These are phyloP conservation scores for Ashinkailepas kermadecensis DNA, from an alignment of 2,888 invertebrate genomes.

Conservation along the genomic window DNA sequence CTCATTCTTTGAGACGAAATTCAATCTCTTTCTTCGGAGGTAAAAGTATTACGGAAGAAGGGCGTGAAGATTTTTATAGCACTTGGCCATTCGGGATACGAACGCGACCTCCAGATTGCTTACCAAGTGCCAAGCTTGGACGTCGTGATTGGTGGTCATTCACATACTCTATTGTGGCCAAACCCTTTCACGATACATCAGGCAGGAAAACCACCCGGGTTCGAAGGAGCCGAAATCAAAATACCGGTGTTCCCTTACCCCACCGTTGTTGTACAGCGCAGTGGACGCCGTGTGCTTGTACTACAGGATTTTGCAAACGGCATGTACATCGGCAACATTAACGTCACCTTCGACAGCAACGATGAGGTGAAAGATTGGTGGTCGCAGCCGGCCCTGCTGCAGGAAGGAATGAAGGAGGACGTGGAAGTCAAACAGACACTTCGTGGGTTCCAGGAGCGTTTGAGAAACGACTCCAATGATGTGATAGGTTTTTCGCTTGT, in stretches of 20 bases:
- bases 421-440: not conserved
- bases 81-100: not conserved
- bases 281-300: not conserved
- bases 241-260: not conserved
- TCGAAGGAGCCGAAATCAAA: not conserved
- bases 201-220: not conserved
- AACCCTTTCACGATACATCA: not conserved
- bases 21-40: not conserved
- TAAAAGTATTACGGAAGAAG: not conserved
- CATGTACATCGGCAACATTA: not conserved
- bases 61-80: not conserved
- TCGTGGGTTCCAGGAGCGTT: not conserved
- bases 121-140: not conserved
- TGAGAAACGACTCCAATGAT: not conserved
- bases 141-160: not conserved
- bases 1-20: not conserved
- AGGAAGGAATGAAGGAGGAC: not conserved
- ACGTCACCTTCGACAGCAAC: not conserved
- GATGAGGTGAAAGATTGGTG: not conserved
- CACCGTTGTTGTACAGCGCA: not conserved
- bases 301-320: not conserved
- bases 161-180: not conserved
- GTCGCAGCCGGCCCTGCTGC: not conserved
- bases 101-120: not conserved
- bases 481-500: not conserved